Conservation (phyloP, 2,888 invertebrate genomes). For the Ctenicera cuprea region DNA sequence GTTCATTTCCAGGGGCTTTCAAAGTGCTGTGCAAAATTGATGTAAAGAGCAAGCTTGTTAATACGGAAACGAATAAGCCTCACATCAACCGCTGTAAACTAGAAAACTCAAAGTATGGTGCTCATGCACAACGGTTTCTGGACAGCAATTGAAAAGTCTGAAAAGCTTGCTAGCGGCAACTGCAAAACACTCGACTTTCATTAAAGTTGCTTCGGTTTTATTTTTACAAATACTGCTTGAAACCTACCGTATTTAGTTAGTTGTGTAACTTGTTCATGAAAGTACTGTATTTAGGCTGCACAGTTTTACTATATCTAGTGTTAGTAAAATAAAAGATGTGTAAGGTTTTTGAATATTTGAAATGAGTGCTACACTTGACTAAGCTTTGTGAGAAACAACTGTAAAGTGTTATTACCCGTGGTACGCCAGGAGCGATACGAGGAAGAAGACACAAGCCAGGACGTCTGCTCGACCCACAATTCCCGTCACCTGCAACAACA, state of each 20-base stretch:
- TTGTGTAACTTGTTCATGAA: not conserved
- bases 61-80: not conserved
- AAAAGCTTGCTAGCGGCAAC: conserved; percentile 24
- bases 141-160: conserved; percentile 29
- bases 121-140: conserved; percentile 23
- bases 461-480: conserved; percentile 93
- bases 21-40: not conserved
- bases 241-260: not conserved
- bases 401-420: conserved; percentile 77
- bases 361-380: not conserved
- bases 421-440: conserved; percentile 86
- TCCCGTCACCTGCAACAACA: conserved; percentile 84
- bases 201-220: conserved; percentile 23
- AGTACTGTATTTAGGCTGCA: not conserved
- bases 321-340: not conserved
- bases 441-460: conserved; percentile 88
- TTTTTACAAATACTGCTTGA: not conserved
- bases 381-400: not conserved
- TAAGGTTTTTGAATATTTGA: not conserved
- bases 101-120: conserved; percentile 3
- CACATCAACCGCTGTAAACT: conserved; percentile 11
- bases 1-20: not conserved
- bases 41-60: not conserved
- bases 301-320: not conserved
- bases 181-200: conserved; percentile 21